Evolutionary conservation across 2,888 invertebrate genomes (phyloP), one percentile per base, ranked within the genome.

Genomic region (Drosophila algonquin): DNA sequence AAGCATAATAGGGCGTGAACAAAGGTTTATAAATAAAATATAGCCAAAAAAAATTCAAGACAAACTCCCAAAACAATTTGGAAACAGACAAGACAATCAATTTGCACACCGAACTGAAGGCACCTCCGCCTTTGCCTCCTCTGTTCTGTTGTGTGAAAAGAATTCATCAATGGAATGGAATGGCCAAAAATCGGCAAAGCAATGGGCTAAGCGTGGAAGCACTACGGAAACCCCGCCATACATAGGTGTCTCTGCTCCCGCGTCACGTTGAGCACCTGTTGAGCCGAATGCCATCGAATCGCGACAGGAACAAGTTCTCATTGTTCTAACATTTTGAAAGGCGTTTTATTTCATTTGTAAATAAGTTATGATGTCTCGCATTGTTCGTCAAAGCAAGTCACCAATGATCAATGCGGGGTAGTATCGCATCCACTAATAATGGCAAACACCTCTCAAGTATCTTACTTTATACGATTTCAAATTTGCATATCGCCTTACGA

Each of bases 291-390:
- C 24, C 24, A 24, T 24, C 24, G 30, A 30, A 64, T 64, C 27
- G 50, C 51, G 32, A 21, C 21, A 69, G 88, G 86, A 82, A 85
- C 82, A 73, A 79, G 82, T 81, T 87, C 82, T 87, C 75, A 87
- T 82, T 82, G 88, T 48, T 70, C 55, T 70, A n/a, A 18, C 51
- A 44, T 53, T 73, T 73, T 52, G 63, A 67, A 70, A 70, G 70
- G 71, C 55, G 56, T 46, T 45, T 56, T 40, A 27, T n/a, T 35
- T 24, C 10, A 27, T 56, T 71, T 56, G 62, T 40, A 21, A 70
- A 56, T 72, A 64, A 73, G 64, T 59, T 72, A 72, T 72, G 72
- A 16, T 65, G 40, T n/a, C 21, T 14, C 27, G 54, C 48, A 44
- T 60, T 51, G 54, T 71, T 40, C 40, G 54, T 21, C 35, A 35